phyloP scores from a whole-genome alignment of 2,797 vertebrate species.

The Petrocephalus sullivani region DNA sequence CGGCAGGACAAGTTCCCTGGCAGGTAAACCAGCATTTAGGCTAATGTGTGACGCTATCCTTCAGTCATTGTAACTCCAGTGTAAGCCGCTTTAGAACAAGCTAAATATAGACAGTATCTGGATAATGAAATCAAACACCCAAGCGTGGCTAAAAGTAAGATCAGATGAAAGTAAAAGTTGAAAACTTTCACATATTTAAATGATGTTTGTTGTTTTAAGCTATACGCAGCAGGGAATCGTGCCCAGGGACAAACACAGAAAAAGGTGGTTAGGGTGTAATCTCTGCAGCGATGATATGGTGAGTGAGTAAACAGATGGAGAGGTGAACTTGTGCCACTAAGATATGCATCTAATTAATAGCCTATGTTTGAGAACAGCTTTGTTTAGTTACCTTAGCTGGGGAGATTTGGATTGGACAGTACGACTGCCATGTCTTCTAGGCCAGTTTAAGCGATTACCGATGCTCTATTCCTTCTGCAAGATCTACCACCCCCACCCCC shows the following conservation, averaged over 20 bases:
- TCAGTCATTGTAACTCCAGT: neutral
- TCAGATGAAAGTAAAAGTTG: neutral
- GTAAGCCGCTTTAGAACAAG: neutral
- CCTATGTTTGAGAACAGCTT: slow-evolving; percentile 34
- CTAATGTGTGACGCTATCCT: neutral
- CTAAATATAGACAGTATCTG: neutral
- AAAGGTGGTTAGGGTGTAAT: slow-evolving; percentile 48
- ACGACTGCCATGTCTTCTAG: neutral
- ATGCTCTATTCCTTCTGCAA: neutral
- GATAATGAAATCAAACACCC: slow-evolving; percentile 1
- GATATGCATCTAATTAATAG: slow-evolving; percentile 42
- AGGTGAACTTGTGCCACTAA: slow-evolving; percentile 39
- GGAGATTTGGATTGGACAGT: slow-evolving; percentile 61
- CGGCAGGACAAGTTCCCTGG: slow-evolving; percentile 13
- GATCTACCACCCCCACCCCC: neutral
- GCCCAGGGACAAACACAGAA: slow-evolving; percentile 47
- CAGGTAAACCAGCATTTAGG: slow-evolving; percentile 19
- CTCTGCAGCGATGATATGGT: slow-evolving; percentile 31
- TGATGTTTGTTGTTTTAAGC: neutral
- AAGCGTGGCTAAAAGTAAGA: neutral
- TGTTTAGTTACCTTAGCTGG: slow-evolving; percentile 48
- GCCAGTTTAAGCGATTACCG: neutral
- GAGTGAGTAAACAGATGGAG: slow-evolving; percentile 34
- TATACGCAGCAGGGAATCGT: slow-evolving; percentile 46
- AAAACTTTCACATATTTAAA: neutral